phyloP scores from a whole-genome alignment of 2,797 vertebrate genomes.

The Forpus xanthops region DNA sequence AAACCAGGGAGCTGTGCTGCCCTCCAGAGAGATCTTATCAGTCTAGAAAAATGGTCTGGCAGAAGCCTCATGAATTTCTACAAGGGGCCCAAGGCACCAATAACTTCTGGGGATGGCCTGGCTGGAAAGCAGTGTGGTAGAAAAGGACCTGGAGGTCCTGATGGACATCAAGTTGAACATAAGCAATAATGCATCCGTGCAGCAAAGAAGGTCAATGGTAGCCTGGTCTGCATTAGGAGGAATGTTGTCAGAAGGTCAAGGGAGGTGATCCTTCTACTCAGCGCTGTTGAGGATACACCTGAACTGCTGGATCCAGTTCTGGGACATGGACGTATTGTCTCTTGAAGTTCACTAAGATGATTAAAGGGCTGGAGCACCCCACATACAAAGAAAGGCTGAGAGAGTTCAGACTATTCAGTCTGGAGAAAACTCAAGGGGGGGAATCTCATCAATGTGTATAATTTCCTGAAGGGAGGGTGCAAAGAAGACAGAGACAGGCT shows the following conservation, averaged over 20 bases:
- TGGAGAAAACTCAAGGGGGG: not conserved
- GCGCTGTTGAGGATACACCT: not conserved
- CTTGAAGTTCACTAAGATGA: not conserved
- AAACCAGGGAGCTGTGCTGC: accelerated
- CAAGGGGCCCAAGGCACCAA: not conserved
- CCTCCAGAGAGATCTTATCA: not conserved
- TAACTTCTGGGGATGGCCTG: not conserved
- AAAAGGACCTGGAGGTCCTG: not conserved
- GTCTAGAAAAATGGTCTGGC: not conserved
- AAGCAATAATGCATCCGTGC: not conserved
- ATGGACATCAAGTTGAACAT: not conserved
- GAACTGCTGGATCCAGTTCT: not conserved
- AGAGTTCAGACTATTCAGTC: not conserved
- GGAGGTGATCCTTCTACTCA: not conserved
- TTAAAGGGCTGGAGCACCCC: not conserved
- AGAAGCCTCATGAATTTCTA: not conserved
- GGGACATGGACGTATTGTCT: not conserved
- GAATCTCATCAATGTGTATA: not conserved
- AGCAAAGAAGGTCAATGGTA: not conserved
- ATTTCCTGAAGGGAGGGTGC: not conserved
- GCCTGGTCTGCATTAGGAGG: not conserved
- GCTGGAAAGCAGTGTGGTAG: not conserved
- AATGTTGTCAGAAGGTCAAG: accelerated
- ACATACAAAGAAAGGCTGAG: not conserved
- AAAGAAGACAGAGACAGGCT: not conserved